A percentile compares a stretch with the other conserved stretches of the same genome.
Evolutionary conservation across 2,888 invertebrate species (phyloP).

Genomic region (Hybos culiciformis): DNA sequence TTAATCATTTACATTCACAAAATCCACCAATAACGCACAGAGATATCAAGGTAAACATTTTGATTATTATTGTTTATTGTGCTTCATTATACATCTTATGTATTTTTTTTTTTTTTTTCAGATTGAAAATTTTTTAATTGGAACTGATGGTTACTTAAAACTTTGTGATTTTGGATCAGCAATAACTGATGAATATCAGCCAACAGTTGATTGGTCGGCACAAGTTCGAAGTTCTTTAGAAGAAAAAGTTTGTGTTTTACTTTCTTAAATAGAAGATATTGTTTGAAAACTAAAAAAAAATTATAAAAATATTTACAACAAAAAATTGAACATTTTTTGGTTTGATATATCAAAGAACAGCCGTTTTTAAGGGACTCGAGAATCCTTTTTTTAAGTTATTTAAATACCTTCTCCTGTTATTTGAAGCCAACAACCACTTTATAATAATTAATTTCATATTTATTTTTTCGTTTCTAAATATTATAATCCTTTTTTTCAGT

Average conservation of each 20-base stretch:
- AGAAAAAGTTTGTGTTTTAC: constrained; percentile 57
- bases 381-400: too few species aligned
- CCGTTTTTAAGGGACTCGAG: constrained; percentile 21
- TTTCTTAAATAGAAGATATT: not conserved
- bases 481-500: too few species aligned
- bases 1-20: constrained; percentile 87
- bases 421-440: too few species aligned
- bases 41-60: constrained; percentile 89
- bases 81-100: too few species aligned
- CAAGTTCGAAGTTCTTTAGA: constrained; percentile 81
- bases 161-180: constrained; percentile 97
- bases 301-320: not conserved
- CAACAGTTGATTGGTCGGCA: constrained; percentile 85
- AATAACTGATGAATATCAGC: constrained; percentile 65
- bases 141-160: constrained; percentile 73
- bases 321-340: not conserved
- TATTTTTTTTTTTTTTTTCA: too few species aligned
- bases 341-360: not conserved
- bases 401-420: too few species aligned
- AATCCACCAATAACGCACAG: constrained; percentile 85
- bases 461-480: too few species aligned
- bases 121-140: constrained; percentile 91
- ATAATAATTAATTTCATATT: too few species aligned
- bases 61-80: too few species aligned
- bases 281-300: too few species aligned